Percentiles rank a stretch among this genome's conserved stretches.
phyloP scores from a whole-genome alignment of 2,888 invertebrate genomes.

The Cataglyphis albicans region DNA sequence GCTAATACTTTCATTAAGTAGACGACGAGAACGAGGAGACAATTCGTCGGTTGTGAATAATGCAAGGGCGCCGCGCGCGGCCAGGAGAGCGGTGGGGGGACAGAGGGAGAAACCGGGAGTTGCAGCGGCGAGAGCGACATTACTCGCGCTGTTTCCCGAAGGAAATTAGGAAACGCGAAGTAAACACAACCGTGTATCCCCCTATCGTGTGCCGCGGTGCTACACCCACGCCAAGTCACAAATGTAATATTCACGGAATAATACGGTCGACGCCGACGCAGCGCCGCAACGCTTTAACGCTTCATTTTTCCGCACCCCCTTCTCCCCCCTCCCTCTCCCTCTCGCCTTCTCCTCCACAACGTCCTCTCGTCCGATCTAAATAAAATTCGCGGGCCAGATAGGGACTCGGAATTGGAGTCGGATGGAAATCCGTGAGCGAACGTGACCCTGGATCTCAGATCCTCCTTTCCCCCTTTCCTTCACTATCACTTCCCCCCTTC shows the following conservation, averaged over 20 bases:
- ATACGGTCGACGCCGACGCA: conserved; percentile 76
- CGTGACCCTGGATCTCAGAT: conserved; percentile 61
- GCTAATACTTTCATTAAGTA: conserved; percentile 32
- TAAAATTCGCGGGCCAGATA: conserved; percentile 64
- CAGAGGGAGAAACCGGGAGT: conserved; percentile 56
- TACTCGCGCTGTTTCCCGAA: conserved; percentile 84
- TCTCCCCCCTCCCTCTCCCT: conserved; percentile 44
- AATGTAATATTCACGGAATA: conserved; percentile 86
- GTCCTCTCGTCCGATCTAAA: conserved; percentile 63
- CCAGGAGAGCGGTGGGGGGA: neutral
- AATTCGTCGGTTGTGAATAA: conserved; percentile 41
- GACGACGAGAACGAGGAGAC: conserved; percentile 30
- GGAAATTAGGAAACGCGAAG: conserved; percentile 85
- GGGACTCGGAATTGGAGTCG: conserved; percentile 64
- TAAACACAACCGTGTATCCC: conserved; percentile 74
- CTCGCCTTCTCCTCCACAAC: conserved; percentile 1
- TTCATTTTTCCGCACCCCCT: conserved; percentile 53
- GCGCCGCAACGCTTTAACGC: conserved; percentile 58
- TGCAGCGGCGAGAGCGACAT: conserved; percentile 81
- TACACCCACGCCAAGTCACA: conserved; percentile 81
- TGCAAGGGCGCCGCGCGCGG: conserved; percentile 24
- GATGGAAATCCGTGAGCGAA: conserved; percentile 62
- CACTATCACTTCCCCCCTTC: neutral
- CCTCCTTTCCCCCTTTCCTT: neutral
- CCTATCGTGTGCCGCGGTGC: conserved; percentile 61